These are phyloP conservation scores for Hydrotaea cyrtoneurina DNA, from an alignment of 2,888 invertebrate species.

Conservation along the genomic window DNA sequence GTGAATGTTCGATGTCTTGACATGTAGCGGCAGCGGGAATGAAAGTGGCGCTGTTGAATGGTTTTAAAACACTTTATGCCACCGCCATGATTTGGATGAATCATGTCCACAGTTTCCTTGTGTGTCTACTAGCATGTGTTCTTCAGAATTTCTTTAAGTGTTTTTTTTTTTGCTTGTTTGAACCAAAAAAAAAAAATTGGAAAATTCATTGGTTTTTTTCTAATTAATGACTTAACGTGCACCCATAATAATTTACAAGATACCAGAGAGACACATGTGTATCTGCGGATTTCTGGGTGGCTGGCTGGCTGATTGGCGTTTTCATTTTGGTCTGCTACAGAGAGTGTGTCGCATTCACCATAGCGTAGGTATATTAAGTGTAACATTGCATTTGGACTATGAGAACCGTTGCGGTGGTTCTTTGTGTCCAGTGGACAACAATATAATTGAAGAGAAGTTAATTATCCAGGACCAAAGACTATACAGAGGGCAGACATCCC, in stretches of 20 bases:
- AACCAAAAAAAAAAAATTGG: neutral
- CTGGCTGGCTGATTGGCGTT: neutral
- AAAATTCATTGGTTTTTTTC: constrained; percentile 2
- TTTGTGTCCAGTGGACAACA: no score
- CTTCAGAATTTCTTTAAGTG: constrained; percentile 55
- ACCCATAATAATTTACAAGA: constrained; percentile 39
- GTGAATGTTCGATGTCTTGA: constrained; percentile 15
- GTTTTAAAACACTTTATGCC: neutral
- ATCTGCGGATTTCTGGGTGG: neutral
- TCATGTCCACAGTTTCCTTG: neutral
- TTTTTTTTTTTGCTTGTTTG: neutral
- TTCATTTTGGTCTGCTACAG: neutral
- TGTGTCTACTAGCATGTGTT: neutral
- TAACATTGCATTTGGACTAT: no score
- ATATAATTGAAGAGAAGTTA: no score
- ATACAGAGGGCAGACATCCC: no score
- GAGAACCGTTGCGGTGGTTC: no score
- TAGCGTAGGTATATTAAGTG: no score
- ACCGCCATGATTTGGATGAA: neutral
- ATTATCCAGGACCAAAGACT: no score
- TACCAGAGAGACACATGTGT: constrained; percentile 55
- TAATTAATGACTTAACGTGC: constrained; percentile 40
- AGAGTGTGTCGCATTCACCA: neutral
- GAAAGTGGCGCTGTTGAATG: neutral
- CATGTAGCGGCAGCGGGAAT: neutral